Conservation (phyloP, 2,113 vertebrate species). For the cattle (Bos taurus) region DNA sequence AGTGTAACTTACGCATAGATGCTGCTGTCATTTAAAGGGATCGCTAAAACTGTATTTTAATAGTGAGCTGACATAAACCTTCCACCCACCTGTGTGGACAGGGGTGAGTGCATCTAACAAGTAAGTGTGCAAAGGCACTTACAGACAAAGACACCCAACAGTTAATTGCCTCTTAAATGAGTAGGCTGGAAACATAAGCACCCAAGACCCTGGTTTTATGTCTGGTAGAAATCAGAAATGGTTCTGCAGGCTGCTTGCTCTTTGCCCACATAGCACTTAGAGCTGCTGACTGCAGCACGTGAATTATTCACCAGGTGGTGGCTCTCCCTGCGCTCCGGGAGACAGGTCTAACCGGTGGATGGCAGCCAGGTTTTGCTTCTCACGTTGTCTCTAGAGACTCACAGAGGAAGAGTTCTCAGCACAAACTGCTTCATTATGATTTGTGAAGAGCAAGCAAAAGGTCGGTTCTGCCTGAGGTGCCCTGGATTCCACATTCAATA, state of each 20-base stretch:
- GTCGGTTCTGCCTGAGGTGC: rapidly evolving
- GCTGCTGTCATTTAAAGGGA: constrained; percentile 69
- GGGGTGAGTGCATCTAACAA: background rate
- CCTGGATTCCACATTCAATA: background rate
- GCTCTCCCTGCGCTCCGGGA: rapidly evolving
- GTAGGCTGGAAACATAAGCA: background rate
- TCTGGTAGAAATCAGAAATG: background rate
- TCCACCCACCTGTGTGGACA: background rate
- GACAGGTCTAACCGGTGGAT: rapidly evolving
- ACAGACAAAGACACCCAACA: background rate
- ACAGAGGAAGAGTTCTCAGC: background rate
- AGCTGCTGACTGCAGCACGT: background rate
- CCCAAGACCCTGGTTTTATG: background rate
- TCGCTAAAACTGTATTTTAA: constrained; percentile 64
- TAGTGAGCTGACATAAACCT: constrained; percentile 58
- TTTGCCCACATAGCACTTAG: background rate
- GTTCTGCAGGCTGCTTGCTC: background rate
- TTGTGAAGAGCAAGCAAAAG: background rate
- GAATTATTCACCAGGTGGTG: background rate
- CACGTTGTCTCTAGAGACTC: background rate
- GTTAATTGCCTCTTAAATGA: background rate
- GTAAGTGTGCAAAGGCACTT: background rate
- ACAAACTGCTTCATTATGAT: background rate
- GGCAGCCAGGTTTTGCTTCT: background rate
- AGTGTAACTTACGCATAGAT: constrained; percentile 55